Conservation (phyloP, 2,888 invertebrate species). For the Andrena marginata region DNA sequence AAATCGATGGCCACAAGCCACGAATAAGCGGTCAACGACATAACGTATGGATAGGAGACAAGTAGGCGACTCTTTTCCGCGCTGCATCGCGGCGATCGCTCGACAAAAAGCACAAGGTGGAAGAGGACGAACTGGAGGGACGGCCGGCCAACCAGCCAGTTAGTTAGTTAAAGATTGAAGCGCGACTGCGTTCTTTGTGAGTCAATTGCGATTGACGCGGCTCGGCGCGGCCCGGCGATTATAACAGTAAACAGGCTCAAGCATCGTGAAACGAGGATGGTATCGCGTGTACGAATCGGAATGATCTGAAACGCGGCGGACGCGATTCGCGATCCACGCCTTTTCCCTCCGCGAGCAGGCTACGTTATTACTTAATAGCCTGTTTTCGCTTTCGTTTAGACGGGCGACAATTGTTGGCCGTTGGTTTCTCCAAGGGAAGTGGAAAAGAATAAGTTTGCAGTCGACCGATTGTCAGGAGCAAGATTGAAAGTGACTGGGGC, state of each 20-base stretch:
- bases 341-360: background rate
- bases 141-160: background rate
- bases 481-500: constrained; percentile 9
- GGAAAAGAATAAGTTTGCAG: background rate
- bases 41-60: background rate
- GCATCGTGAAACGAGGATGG: constrained; percentile 21
- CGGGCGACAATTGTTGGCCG: too few relatives aligned
- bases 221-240: constrained; percentile 10
- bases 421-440: too few relatives aligned
- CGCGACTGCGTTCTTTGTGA: constrained; percentile 44
- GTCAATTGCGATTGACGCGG: constrained; percentile 37
- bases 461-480: background rate
- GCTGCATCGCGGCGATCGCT: background rate
- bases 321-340: constrained; percentile 6
- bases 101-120: background rate
- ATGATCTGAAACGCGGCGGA: constrained; percentile 4
- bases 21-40: background rate
- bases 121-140: background rate
- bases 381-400: too few relatives aligned
- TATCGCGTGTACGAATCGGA: background rate
- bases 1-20: background rate
- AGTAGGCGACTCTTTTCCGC: constrained; percentile 4
- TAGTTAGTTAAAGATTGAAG: constrained; percentile 24
- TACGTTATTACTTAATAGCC: too few relatives aligned
- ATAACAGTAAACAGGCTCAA: constrained; percentile 29